These are phyloP conservation scores for Pseudobourletiella spinata DNA, from an alignment of 1,140 invertebrate species.

Conservation along the genomic window DNA sequence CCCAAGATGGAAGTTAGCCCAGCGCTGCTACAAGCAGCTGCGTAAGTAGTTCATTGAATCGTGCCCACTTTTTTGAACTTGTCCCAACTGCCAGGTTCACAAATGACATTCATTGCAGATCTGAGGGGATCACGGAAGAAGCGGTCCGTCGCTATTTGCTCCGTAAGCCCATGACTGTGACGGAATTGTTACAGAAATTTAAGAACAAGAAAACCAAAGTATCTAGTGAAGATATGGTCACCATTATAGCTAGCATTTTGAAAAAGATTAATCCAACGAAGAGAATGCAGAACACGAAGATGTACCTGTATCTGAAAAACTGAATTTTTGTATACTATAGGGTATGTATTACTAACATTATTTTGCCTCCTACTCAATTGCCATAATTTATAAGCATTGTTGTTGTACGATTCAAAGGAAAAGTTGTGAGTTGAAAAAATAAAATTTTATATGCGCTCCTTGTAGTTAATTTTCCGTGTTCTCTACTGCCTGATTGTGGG, in stretches of 20 bases:
- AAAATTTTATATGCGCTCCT: not conserved
- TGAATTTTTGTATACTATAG: too few relatives aligned
- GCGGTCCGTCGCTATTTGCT: constrained; percentile 84
- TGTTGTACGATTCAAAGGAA: too few relatives aligned
- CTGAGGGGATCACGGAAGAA: constrained; percentile 87
- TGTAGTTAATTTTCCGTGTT: too few relatives aligned
- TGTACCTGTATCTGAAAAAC: constrained; percentile 67
- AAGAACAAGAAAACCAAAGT: constrained; percentile 89
- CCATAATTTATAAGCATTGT: too few relatives aligned
- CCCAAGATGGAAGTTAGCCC: constrained; percentile 48
- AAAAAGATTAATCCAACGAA: constrained; percentile 91
- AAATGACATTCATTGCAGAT: constrained; percentile 52
- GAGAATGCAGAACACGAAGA: constrained; percentile 84
- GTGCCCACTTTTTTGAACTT: too few relatives aligned
- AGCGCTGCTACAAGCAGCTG: constrained; percentile 34
- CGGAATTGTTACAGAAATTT: constrained; percentile 87
- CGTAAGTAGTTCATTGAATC: constrained; percentile 29
- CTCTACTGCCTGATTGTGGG: too few relatives aligned
- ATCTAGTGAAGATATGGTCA: constrained; percentile 77
- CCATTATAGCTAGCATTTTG: constrained; percentile 85
- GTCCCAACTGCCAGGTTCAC: too few relatives aligned
- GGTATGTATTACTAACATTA: too few relatives aligned
- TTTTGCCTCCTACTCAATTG: too few relatives aligned
- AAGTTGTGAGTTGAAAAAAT: too few relatives aligned
- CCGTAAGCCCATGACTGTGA: constrained; percentile 92